phyloP scores from a whole-genome alignment of 2,113 vertebrate species.

The Recurvirostra avosetta region DNA sequence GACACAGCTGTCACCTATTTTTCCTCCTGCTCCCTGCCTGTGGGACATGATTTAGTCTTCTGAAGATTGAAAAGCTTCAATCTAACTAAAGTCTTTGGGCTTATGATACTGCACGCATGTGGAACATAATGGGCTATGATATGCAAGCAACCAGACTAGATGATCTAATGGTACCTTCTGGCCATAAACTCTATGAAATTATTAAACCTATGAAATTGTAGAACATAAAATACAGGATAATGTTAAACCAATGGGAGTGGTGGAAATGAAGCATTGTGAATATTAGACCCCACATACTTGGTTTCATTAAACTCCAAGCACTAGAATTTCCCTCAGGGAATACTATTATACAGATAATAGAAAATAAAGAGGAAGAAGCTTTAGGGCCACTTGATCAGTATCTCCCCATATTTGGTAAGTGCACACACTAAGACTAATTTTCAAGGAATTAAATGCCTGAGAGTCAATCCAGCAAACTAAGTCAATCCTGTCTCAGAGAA shows the following conservation, averaged over 20 bases:
- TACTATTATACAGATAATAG: not conserved
- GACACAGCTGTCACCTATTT: not conserved
- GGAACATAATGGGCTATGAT: not conserved
- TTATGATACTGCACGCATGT: not conserved
- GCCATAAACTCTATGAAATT: not conserved
- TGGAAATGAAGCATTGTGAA: not conserved
- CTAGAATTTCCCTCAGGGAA: not conserved
- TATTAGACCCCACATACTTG: not conserved
- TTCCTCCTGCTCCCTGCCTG: not conserved
- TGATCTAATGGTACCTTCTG: not conserved
- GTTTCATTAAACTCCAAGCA: not conserved
- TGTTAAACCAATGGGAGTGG: not conserved
- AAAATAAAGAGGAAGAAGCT: not conserved
- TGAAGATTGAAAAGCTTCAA: not conserved
- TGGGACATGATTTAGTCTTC: not conserved
- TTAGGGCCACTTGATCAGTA: not conserved
- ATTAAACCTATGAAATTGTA: not conserved
- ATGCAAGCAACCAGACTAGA: not conserved
- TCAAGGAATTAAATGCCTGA: slow-evolving; percentile 6
- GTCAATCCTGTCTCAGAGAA: slow-evolving; percentile 1
- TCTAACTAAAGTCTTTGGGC: not conserved
- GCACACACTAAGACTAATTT: slow-evolving; percentile 5
- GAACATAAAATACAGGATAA: not conserved
- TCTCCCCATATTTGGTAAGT: not conserved
- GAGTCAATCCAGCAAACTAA: not conserved